Conservation (phyloP, 2,797 vertebrate genomes). For the Pampus argenteus region DNA sequence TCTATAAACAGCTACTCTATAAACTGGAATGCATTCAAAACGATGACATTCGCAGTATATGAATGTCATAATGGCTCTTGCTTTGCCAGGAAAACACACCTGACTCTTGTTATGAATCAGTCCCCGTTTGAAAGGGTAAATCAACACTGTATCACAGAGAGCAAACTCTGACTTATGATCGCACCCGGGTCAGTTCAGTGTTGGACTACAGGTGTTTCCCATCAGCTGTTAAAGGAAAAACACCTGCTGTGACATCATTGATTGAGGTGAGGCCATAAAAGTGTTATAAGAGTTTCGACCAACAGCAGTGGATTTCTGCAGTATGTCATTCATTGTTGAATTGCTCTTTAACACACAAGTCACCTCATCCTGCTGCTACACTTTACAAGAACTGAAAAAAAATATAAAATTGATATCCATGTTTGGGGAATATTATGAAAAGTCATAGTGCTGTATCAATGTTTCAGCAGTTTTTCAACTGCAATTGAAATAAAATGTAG, state of each 20-base stretch:
- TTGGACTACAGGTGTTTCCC: constrained; percentile 57
- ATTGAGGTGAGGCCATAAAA: background rate
- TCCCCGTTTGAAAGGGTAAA: constrained; percentile 35
- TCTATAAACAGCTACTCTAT: no score
- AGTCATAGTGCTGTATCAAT: no score
- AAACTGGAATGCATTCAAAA: background rate
- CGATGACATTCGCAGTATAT: background rate
- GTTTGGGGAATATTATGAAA: background rate
- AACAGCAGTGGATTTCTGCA: constrained; percentile 10
- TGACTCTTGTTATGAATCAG: constrained; percentile 6
- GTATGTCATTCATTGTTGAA: background rate
- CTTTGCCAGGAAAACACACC: background rate
- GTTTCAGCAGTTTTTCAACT: no score
- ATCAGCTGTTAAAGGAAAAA: constrained; percentile 48
- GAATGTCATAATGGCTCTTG: background rate
- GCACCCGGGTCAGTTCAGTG: constrained; percentile 18
- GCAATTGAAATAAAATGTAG: no score
- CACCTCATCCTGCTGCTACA: background rate
- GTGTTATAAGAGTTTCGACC: constrained; percentile 1
- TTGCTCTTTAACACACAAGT: constrained; percentile 1
- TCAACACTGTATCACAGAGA: constrained; percentile 9
- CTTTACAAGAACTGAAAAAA: no score
- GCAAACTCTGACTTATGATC: constrained; percentile 30
- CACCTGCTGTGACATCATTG: constrained; percentile 49
- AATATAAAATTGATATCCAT: background rate